These are phyloP conservation scores for Nyctalus aviator DNA, from an alignment of 2,797 vertebrate species.

Conservation along the genomic window DNA sequence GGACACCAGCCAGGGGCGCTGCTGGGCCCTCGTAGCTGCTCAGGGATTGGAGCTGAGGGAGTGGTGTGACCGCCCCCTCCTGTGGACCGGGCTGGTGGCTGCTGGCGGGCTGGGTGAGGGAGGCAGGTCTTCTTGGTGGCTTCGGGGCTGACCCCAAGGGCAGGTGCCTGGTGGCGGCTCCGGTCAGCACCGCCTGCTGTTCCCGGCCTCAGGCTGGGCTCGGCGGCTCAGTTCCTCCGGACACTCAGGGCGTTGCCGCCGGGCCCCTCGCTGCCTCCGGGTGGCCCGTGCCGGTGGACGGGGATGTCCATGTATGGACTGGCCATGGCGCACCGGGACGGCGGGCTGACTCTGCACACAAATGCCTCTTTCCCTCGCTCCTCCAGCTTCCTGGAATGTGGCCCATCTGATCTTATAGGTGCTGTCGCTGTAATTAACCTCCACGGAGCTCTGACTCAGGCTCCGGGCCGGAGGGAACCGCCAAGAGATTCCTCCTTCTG, in stretches of 20 bases:
- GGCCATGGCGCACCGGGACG: not conserved
- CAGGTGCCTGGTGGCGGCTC: not conserved
- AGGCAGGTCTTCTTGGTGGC: accelerated
- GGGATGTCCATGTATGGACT: constrained; percentile 57
- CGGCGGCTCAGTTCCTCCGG: not conserved
- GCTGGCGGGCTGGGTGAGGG: not conserved
- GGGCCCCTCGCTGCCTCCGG: not conserved
- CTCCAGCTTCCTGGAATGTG: constrained; percentile 67
- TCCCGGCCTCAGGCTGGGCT: accelerated
- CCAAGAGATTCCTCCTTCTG: not conserved
- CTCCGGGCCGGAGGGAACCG: not conserved
- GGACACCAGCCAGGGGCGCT: not conserved
- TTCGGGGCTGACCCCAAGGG: not conserved
- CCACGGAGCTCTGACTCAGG: not conserved
- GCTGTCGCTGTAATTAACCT: constrained; percentile 50
- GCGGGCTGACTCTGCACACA: not conserved
- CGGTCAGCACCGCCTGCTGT: accelerated
- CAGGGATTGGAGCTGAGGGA: not conserved
- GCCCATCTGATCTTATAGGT: constrained; percentile 68
- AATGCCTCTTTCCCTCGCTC: not conserved
- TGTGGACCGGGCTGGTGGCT: not conserved
- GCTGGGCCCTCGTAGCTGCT: too few species aligned
- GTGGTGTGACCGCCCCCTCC: not conserved
- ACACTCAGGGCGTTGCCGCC: accelerated
- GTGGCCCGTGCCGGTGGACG: not conserved